Percentiles rank a stretch among this genome's conserved stretches.
Conservation (phyloP, 2,113 vertebrate genomes). For the Vicugna pacos region DNA sequence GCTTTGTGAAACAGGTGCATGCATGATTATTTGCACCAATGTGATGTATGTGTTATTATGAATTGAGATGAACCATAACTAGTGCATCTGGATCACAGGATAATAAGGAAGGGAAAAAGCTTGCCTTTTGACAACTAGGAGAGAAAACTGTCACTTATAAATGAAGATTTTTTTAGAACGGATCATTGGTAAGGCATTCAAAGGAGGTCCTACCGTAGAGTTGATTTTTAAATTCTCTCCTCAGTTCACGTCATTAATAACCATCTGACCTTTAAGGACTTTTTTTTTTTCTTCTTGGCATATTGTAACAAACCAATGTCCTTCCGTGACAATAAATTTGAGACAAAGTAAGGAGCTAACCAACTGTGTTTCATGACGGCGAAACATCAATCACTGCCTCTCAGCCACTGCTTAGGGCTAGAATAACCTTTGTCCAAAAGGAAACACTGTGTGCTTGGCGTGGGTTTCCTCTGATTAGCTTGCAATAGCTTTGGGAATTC, state of each 20-base stretch:
- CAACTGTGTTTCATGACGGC: neutral
- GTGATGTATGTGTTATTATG: constrained; percentile 68
- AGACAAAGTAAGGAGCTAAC: neutral
- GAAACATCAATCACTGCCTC: neutral
- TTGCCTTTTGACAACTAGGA: constrained; percentile 50
- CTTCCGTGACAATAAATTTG: neutral
- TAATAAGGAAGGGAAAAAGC: neutral
- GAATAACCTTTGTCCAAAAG: neutral
- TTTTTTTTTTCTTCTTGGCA: neutral
- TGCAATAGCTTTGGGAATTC: neutral
- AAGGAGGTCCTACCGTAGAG: neutral
- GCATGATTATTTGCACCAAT: constrained; percentile 26
- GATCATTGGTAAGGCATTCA: neutral
- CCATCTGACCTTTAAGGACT: neutral
- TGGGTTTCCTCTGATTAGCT: neutral
- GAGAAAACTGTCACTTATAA: constrained; percentile 35
- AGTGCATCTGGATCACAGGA: constrained; percentile 70
- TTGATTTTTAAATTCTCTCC: constrained; percentile 47
- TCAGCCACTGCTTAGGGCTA: neutral
- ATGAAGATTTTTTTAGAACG: neutral
- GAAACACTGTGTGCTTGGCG: neutral
- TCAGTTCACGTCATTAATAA: constrained; percentile 36
- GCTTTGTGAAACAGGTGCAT: constrained; percentile 72
- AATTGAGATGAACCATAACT: constrained; percentile 69
- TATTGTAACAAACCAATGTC: neutral